Conservation (phyloP, 2,797 vertebrate genomes). For the Chromis chromis region DNA sequence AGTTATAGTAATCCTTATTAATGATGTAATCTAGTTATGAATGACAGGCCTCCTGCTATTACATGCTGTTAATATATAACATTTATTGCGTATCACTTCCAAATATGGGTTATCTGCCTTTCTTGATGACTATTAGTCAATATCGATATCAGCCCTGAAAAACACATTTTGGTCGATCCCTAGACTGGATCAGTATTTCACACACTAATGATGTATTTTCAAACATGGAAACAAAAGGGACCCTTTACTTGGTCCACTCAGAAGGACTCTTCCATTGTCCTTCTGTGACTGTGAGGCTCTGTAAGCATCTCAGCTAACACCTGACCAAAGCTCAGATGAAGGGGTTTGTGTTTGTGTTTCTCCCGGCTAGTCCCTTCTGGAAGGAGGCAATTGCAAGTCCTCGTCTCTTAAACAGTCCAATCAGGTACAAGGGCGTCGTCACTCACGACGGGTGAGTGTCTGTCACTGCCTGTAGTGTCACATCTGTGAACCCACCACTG, state of each 20-base stretch:
- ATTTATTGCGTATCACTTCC: too few species aligned
- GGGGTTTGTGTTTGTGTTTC: conserved; percentile 67
- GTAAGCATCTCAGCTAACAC: not conserved
- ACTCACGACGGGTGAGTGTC: conserved; percentile 84
- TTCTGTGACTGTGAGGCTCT: too few species aligned
- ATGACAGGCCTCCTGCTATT: too few species aligned
- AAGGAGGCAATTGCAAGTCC: conserved; percentile 83
- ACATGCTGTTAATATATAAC: too few species aligned
- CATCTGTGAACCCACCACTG: conserved; percentile 51
- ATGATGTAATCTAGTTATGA: too few species aligned
- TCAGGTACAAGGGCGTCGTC: conserved; percentile 81
- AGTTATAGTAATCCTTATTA: too few species aligned
- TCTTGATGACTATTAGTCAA: too few species aligned
- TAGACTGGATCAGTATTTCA: not conserved
- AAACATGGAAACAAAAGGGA: not conserved
- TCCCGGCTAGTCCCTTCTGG: conserved; percentile 80
- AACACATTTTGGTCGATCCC: not conserved
- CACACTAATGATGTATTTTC: not conserved
- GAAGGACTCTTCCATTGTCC: not conserved
- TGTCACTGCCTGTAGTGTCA: conserved; percentile 62
- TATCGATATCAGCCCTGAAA: too few species aligned
- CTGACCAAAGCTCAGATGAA: conserved; percentile 50
- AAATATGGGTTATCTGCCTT: too few species aligned
- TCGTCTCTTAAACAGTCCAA: conserved; percentile 84
- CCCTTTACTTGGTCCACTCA: not conserved